Evolutionary conservation across 2,113 vertebrate species (phyloP), one percentile per base, ranked within the genome.

Genomic region (Sus scrofa): DNA sequence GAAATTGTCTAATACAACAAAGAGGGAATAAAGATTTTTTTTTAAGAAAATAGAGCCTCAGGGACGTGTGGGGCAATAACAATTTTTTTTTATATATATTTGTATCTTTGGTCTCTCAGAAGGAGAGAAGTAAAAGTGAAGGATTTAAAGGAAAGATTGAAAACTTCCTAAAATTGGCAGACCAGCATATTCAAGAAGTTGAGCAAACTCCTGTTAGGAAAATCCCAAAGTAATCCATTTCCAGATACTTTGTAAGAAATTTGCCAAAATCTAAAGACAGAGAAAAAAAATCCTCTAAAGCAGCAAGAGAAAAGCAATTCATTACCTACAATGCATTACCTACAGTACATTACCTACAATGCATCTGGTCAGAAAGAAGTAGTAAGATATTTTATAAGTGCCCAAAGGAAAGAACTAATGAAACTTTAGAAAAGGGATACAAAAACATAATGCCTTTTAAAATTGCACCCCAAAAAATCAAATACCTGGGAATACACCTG

Each of bases 71-170:
- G 19, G 7, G 50, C 15, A 22, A 50, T 70, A 67, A 39, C 30
- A 44, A 3, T 12, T 44, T 44, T 56, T 20, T 60, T 71, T 50
- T 85, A n/a, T n/a, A n/a, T 77, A 30, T 13, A 18, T 90, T 83
- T 94, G 26, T 70, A 58, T 84, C 22, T 68, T 94, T 79, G 58
- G 58, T 88, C 50, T 84, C 50, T 22, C 39, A 79, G 34, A 84
- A 85, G 62, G 77, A 93, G 81, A 86, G 11, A 30, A 91, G 34
- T 68, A 91, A 54, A 56, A 56, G 37, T 95, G 39, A 91, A 32
- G 22, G 32, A 83, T 62, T 62, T 89, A 62, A 94, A 84, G 70
- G 67, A 91, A 78, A 86, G 86, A 89, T 63, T 70, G 68, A 54
- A 85, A 86, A 39, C 44, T 85, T 73, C n/a, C 34, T 85, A 74